phyloP scores from a whole-genome alignment of 2,113 vertebrate genomes.

The Odontophorus gujanensis region DNA sequence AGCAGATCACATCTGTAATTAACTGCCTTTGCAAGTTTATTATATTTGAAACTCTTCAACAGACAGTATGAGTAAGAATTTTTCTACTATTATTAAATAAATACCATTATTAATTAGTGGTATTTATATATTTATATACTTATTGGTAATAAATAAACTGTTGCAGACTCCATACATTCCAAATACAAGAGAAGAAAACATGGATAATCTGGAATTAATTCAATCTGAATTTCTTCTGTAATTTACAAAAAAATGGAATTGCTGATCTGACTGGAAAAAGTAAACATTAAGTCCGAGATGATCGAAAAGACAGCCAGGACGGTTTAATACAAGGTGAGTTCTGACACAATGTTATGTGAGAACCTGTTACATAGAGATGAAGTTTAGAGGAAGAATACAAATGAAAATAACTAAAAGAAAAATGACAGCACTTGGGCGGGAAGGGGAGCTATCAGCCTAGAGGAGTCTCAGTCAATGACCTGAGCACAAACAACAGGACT shows the following conservation, averaged over 20 bases:
- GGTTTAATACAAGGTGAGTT: rapidly evolving
- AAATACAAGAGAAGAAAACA: background rate
- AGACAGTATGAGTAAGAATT: background rate
- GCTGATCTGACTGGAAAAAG: background rate
- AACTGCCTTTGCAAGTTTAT: background rate
- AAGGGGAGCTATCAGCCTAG: background rate
- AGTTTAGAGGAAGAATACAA: background rate
- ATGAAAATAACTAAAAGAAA: background rate
- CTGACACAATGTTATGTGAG: background rate
- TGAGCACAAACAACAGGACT: background rate
- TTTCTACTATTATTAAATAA: background rate
- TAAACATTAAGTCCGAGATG: background rate
- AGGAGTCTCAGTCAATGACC: background rate
- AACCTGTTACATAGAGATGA: background rate
- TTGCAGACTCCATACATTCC: background rate
- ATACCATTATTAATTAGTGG: background rate
- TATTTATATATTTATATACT: too few relatives aligned
- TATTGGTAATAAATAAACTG: background rate
- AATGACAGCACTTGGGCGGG: background rate
- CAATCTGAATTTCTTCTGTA: background rate
- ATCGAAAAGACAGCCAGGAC: background rate
- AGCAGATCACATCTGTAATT: background rate
- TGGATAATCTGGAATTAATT: background rate
- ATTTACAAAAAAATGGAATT: background rate
- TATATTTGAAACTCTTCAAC: background rate